Percentiles rank a stretch among this genome's conserved stretches.
Evolutionary conservation across 2,797 vertebrate genomes (phyloP).

Genomic region (Mareca strepera): DNA sequence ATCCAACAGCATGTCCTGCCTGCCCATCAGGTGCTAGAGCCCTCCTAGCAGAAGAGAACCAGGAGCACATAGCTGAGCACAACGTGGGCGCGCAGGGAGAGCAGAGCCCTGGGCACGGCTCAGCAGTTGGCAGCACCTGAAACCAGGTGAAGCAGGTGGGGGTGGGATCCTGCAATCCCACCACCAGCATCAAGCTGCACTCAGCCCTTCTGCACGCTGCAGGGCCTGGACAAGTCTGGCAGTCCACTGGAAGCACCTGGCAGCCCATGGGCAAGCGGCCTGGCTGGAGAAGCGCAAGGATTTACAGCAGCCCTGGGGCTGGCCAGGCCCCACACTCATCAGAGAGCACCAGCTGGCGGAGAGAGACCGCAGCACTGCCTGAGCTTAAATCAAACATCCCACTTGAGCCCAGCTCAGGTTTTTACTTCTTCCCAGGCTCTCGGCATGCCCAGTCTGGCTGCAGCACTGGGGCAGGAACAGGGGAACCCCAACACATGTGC

Average conservation of each 20-base stretch:
- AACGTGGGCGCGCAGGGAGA: background rate
- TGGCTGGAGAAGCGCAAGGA: background rate
- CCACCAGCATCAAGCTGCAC: background rate
- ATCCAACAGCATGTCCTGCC: background rate
- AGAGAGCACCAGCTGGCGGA: background rate
- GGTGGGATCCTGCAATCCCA: background rate
- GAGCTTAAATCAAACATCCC: background rate
- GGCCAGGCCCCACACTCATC: background rate
- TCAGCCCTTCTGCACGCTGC: background rate
- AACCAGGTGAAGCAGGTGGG: background rate
- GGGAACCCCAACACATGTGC: background rate
- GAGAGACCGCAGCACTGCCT: background rate
- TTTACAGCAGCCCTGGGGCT: background rate
- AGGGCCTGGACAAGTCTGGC: background rate
- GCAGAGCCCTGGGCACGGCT: rapidly evolving
- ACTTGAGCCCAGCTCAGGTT: background rate
- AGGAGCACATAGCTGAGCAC: background rate
- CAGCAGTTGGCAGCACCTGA: background rate
- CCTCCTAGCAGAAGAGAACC: background rate
- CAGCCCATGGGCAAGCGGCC: background rate
- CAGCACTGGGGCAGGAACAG: background rate
- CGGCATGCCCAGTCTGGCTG: background rate
- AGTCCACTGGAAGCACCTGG: background rate
- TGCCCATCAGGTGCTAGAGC: background rate
- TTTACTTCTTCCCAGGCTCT: background rate